Evolutionary conservation across 2,888 invertebrate species (phyloP).

Genomic region (Clostera curtula): DNA sequence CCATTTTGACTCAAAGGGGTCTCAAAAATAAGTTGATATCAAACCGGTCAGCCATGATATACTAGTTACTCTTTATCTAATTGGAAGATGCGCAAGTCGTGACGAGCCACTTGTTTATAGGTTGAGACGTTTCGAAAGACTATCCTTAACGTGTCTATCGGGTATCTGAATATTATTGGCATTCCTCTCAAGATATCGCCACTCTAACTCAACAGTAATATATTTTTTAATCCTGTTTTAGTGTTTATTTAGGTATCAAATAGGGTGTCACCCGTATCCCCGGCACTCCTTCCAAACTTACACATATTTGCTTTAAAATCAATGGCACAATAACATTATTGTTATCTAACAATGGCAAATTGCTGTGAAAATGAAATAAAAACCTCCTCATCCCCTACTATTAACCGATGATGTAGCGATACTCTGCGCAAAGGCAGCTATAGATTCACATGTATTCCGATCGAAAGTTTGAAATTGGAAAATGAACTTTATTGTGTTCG

Average conservation of each 20-base stretch:
- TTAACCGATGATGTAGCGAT: conserved; percentile 72
- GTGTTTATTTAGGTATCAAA: conserved; percentile 27
- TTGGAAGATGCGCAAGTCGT: too few relatives aligned
- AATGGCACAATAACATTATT: conserved; percentile 60
- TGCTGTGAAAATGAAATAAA: conserved; percentile 72
- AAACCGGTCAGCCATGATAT: too few relatives aligned
- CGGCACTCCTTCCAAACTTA: conserved; percentile 46
- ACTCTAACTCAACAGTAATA: conserved; percentile 3
- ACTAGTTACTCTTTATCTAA: too few relatives aligned
- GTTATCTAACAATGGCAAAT: conserved; percentile 64
- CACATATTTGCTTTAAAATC: conserved; percentile 68
- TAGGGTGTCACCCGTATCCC: conserved; percentile 59
- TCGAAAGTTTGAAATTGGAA: conserved; percentile 10
- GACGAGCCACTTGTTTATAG: too few relatives aligned
- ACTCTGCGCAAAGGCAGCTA: conserved; percentile 60
- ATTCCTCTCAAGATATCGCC: too few relatives aligned
- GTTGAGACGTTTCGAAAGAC: too few relatives aligned
- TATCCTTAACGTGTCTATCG: too few relatives aligned
- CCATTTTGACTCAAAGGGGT: too few relatives aligned
- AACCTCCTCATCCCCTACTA: conserved; percentile 69
- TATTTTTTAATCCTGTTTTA: conserved; percentile 20
- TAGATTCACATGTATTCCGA: conserved; percentile 39
- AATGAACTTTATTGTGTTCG: conserved; percentile 18
- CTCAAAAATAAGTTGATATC: too few relatives aligned
- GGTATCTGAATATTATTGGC: too few relatives aligned